Base-by-base conservation (phyloP, 2,888 invertebrate species). In the Papilio protenor region DNA sequence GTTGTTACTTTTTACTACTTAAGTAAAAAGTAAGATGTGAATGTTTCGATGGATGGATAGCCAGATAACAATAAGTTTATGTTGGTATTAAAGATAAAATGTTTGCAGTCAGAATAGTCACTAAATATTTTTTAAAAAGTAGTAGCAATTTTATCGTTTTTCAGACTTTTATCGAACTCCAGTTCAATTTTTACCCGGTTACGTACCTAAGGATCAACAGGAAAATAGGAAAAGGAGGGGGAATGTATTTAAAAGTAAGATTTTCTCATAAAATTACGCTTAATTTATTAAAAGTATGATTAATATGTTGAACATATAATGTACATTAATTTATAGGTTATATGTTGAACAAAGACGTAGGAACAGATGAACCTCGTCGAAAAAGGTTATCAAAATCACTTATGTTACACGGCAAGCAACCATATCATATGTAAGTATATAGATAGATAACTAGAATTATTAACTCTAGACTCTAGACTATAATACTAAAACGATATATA, bases 81-180 rank as follows among this genome's bases (percentile, higher is more conserved):
- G 18, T 16, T 52, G 52, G 18, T 18, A 52, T 18, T 52, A 52
- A 33, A 33, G 33, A 33, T 49, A 16, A 49, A 5, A 18, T 52
- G 18, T 18, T 5, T 52, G 18, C 18, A 52, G 6, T 16, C 3
- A 49, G 18, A 16, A 16, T 52, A 52, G 0, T 18, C 16, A 18
- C 16, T 14, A 49, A 16, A 18, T 18, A 0, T 52, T 16, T 16
- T 52, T 6, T 18, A 18, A 5, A 18, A 52, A 18, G 6, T 18
- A 18, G 6, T 18, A 5, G 18, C 52, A 18, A 6, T 52, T 52
- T 52, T 18, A 5, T 18, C 5, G 66, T 52, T 79, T 82, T 84
- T 14, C 83, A 94, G 94, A 94, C 85, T 92, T 91, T 83, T 93
- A 92, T 83, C 91, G 93, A 71, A 92, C 91, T 11, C 93, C 94